Base-by-base conservation (phyloP, 2,113 vertebrate genomes). In the Gyps fulvus region DNA sequence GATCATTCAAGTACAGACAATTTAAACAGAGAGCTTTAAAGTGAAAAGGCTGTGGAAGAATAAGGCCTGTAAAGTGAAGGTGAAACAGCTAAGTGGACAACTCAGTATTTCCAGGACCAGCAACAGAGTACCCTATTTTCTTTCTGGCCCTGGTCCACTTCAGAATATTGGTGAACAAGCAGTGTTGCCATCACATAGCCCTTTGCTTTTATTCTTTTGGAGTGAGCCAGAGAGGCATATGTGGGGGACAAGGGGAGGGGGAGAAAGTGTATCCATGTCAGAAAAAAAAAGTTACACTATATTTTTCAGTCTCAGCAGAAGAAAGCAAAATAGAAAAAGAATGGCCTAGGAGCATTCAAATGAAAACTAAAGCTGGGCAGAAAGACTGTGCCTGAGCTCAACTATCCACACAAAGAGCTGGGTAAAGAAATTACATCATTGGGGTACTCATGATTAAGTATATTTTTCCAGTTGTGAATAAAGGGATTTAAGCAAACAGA, bases 211-310 rank as follows among this genome's bases (percentile, higher is more conserved):
- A 42, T 87, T 43, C 22, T 54, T 13, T 45, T 59, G 12, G 20
- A 58, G 29, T 54, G 17, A 62, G 9, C 5, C 31, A 52, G 49
- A 62, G 49, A 55, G 15, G 3, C 4, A n/a, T n/a, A 45, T 0
- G 2, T 52, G 16, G 29, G 11, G 2, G 4, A 16, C 0, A 1
- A 6, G 1, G 10, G 2, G 8, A 34, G 8, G 2, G 8, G 26
- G 5, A 4, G 3, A 40, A 36, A 65, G 7, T 25, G 7, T 13
- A 31, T 27, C 61, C 11, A 14, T 21, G 15, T 32, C 45, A 90
- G n/a, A 50, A 61, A 69, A 72, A 57, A 50, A 3, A 32, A 34
- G 31, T 16, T 57, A 40, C 3, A 13, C 29, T 2, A 6, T 13
- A 89, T 81, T 90, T 79, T 13, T 52, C n/a, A 54, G 13, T 77